Evolutionary conservation across 2,113 vertebrate genomes (phyloP).

Genomic region (Gopherus flavomarginatus): DNA sequence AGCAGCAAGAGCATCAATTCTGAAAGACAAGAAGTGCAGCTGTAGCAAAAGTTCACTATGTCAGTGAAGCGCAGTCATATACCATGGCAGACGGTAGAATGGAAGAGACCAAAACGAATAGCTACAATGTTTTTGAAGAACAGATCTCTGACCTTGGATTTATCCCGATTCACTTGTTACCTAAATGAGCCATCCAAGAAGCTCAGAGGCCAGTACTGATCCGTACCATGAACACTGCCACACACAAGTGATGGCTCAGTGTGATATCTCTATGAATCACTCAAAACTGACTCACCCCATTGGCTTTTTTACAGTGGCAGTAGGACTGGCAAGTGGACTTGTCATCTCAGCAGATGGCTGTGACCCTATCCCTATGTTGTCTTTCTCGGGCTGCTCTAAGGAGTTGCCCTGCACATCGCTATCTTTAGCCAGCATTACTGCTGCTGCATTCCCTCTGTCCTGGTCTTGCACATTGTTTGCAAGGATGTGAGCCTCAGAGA

Average conservation of each 20-base stretch:
- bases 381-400: conserved; percentile 64
- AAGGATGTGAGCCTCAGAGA: conserved; percentile 76
- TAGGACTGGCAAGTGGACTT: conserved; percentile 1
- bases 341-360: conserved; percentile 16
- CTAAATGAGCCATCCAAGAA: not conserved
- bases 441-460: conserved; percentile 13
- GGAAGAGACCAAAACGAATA: not conserved
- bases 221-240: not conserved
- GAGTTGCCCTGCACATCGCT: conserved; percentile 33
- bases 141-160: not conserved
- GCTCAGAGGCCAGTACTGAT: not conserved
- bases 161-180: not conserved
- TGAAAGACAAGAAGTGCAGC: conserved; percentile 55
- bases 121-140: not conserved
- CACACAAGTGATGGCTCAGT: not conserved
- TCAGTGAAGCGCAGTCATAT: not conserved
- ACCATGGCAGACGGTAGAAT: not conserved
- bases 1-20: conserved; percentile 67
- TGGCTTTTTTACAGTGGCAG: conserved; percentile 67
- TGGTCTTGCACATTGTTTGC: conserved; percentile 62
- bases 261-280: not conserved
- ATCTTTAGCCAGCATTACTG: conserved; percentile 44
- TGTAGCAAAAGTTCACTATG: conserved; percentile 8
- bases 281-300: conserved; percentile 73
- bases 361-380: conserved; percentile 49